Base-by-base conservation (phyloP, 92 coral and sea anemone genomes). In the Palythoa grandiflora region DNA sequence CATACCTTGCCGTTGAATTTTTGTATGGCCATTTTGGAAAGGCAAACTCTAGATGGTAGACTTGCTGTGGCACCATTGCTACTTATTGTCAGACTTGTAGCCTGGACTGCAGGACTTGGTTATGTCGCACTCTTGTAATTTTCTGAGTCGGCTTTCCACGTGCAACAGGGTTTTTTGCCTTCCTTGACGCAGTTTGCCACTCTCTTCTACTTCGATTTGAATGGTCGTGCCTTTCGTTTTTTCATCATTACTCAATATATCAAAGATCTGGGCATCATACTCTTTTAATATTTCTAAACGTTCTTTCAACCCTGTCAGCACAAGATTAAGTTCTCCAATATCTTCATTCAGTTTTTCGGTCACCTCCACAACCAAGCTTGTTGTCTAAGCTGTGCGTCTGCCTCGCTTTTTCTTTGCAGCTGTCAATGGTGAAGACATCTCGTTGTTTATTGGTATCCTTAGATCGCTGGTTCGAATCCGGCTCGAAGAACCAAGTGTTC, bases 251-350 rank as follows among this genome's bases (percentile, higher is more conserved):
- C 83, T 35, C 13, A 59, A 1, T 61, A 79, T 38, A 9, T 79
- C 71, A 37, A 79, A 17, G 36, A 44, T 11, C 55, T 75, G 81
- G 65, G 39, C 72, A 53, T 61, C 73, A 16, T 61, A 37, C 0
- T 60, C 84, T 38, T 79, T 61, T 9, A 79, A 63, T 38, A 39
- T 40, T 79, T 59, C 84, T 44, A 38, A 17, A 6, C 73, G 73
- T 40, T 79, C 84, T 59, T 79, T 63, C 7, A 79, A 28, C 53
- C 84, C 84, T 16, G 84, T 79, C 57, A 8, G 39, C 15, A 60
- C 54, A 60, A 79, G 54, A 39, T 79, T 79, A 37, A 63, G 73
- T 79, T 38, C 83, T 53, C n/a, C 39, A 48, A 79, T 60, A 59
- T 61, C 73, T 60, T 13, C 59, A n/a, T 37, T 65, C 73, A 79